A percentile compares a stretch with the other conserved stretches of the same genome.
These are phyloP conservation scores for Diceros bicornis DNA, from an alignment of 2,797 vertebrate genomes.

Conservation along the genomic window DNA sequence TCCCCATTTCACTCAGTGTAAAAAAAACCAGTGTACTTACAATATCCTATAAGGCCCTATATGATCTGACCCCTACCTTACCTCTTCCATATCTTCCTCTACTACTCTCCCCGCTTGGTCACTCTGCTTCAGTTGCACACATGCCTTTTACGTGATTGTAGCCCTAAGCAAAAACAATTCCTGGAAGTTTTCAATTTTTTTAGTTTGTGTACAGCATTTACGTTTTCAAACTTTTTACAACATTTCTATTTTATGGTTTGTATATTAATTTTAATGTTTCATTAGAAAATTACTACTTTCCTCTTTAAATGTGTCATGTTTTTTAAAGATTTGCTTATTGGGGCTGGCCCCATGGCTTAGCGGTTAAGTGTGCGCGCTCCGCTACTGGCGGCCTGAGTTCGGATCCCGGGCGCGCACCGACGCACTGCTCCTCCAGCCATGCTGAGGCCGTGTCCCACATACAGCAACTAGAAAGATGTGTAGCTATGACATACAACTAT, in stretches of 20 bases:
- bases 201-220: not conserved
- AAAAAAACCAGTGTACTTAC: not conserved
- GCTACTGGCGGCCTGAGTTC: too few species aligned
- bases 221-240: not conserved
- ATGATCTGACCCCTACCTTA: not conserved
- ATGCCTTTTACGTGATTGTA: not conserved
- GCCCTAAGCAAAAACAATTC: not conserved
- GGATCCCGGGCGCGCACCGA: too few species aligned
- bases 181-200: not conserved
- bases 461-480: too few species aligned
- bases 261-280: constrained; percentile 39
- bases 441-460: too few species aligned
- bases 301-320: not conserved
- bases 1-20: not conserved
- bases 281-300: not conserved
- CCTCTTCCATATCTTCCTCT: not conserved
- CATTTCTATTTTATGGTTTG: constrained; percentile 24
- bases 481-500: too few species aligned
- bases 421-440: too few species aligned
- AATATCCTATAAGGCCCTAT: not conserved
- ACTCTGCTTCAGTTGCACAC: not conserved
- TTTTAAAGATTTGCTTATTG: not conserved
- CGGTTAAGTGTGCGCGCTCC: too few species aligned
- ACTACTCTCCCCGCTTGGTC: not conserved
- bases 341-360: too few species aligned